phyloP scores from a whole-genome alignment of 1,140 invertebrate genomes.

The Drosophila lacertosa region DNA sequence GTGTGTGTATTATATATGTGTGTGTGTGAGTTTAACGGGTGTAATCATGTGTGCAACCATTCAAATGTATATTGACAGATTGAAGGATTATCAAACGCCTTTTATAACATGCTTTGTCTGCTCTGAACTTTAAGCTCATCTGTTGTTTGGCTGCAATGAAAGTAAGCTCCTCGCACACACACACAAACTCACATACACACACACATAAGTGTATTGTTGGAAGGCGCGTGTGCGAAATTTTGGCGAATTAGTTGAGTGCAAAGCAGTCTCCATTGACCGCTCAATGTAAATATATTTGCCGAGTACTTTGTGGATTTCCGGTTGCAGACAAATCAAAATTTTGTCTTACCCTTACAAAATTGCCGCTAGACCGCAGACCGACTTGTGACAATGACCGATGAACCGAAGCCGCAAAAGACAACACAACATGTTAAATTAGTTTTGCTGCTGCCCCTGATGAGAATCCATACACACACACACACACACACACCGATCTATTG shows the following conservation, averaged over 20 bases:
- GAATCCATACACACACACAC: conserved; percentile 9
- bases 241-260: conserved; percentile 24
- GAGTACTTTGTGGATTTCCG: conserved; percentile 80
- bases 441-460: conserved; percentile 28
- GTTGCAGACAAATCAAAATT: conserved; percentile 81
- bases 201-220: conserved; percentile 19
- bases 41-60: conserved; percentile 49
- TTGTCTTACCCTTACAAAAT: conserved; percentile 74
- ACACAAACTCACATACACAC: neutral
- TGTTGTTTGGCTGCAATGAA: conserved; percentile 36
- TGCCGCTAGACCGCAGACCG: conserved; percentile 38
- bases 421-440: conserved; percentile 75
- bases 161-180: conserved; percentile 24
- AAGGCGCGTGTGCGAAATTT: conserved; percentile 25
- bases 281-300: conserved; percentile 73
- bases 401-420: conserved; percentile 75
- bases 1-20: no score
- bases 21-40: conserved; percentile 21
- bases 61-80: conserved; percentile 74
- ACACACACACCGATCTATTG: neutral
- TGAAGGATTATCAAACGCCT: conserved; percentile 79
- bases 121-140: conserved; percentile 65
- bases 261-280: neutral
- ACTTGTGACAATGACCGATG: conserved; percentile 62
- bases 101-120: conserved; percentile 54